Base-by-base conservation (phyloP, 1,140 invertebrate genomes). In the Macrostomum lignano region DNA sequence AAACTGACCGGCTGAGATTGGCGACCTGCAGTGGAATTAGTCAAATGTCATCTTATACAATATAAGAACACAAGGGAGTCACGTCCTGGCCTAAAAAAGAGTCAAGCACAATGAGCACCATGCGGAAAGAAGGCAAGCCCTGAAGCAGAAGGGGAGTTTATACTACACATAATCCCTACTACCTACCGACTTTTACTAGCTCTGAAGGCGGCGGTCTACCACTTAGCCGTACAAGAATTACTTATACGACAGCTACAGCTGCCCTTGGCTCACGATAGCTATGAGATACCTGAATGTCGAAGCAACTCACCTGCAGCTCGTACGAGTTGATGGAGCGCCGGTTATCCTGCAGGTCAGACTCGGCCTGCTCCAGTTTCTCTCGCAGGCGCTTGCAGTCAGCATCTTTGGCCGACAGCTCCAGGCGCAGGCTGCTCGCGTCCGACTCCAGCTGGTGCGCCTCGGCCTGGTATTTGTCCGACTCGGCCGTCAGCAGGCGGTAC, bases 351-450 rank as follows among this genome's bases (percentile, higher is more conserved):
- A 55, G 44, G 32, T 58, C 53, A 30, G 46, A 41, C 34, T 56
- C 53, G 25, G 50, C 22, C n/a, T 43, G 44, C 5, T 58, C 51
- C 7, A 48, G 35, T 36, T 47, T 49, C 33, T 58, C 55, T 21
- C 44, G 39, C 21, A 46, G 29, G 29, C 52, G 34, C 17, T 49
- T 35, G 11, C 49, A 39, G 32, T 58, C 53, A 3, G 48, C 47
- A 29, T 57, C 52, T 36, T 47, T 52, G 9, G 49, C 49, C 44
- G 52, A 46, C 14, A 58, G 25, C 38, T 57, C 54, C 7, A 55
- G 37, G 21, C 47, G 40, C 4, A 57, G 41, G 37, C 47, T 54
- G 9, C 49, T 50, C 10, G 47, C 47, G 36, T 58, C 51, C 31
- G n/a, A n/a, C n/a, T n/a, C n/a, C n/a, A n/a, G n/a, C n/a, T n/a